phyloP scores from a whole-genome alignment of 1,140 invertebrate genomes.

The Leptinotarsa defecta region DNA sequence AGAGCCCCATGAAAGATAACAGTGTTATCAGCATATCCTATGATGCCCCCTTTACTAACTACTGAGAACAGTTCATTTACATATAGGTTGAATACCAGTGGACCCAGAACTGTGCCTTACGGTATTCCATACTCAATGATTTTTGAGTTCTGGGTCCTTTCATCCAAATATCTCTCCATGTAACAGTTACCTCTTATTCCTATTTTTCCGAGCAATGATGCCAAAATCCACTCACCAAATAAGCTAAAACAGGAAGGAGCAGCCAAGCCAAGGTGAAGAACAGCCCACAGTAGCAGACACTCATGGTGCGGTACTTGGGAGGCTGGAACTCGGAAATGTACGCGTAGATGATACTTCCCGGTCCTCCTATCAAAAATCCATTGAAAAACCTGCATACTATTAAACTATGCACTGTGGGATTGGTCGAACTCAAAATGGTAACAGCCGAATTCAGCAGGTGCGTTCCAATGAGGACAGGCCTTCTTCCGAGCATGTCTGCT shows the following conservation, averaged over 20 bases:
- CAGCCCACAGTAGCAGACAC: slow-evolving; percentile 65
- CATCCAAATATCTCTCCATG: too few relatives aligned
- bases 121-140: too few relatives aligned
- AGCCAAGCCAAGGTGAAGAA: slow-evolving; percentile 68
- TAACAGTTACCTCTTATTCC: too few relatives aligned
- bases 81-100: too few relatives aligned
- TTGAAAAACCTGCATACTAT: slow-evolving; percentile 59
- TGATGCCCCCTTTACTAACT: too few relatives aligned
- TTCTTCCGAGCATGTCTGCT: slow-evolving; percentile 52
- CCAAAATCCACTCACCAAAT: slow-evolving; percentile 42
- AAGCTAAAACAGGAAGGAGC: slow-evolving; percentile 62
- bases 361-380: slow-evolving; percentile 61
- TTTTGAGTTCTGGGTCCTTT: too few relatives aligned
- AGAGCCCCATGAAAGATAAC: too few relatives aligned
- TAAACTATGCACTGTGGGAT: slow-evolving; percentile 56
- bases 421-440: slow-evolving; percentile 57
- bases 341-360: slow-evolving; percentile 63
- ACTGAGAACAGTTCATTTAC: too few relatives aligned
- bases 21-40: too few relatives aligned
- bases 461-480: slow-evolving; percentile 62
- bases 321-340: slow-evolving; percentile 69
- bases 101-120: too few relatives aligned
- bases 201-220: too few relatives aligned
- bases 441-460: slow-evolving; percentile 63
- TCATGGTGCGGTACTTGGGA: slow-evolving; percentile 60